Conservation (phyloP, 2,888 invertebrate species). For the Drosophila prostipennis region DNA sequence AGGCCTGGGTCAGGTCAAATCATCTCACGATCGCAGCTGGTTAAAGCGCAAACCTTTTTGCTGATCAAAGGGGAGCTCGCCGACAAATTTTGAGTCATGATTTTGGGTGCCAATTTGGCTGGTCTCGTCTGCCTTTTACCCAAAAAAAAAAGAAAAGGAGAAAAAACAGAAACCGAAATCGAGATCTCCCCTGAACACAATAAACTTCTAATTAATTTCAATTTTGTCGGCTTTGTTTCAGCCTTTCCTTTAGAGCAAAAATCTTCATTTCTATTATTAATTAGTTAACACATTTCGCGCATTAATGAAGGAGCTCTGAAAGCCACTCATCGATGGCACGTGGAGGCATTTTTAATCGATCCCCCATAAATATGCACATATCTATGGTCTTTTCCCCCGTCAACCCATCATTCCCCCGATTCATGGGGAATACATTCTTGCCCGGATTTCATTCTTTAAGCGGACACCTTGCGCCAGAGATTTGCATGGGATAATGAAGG, state of each 20-base stretch:
- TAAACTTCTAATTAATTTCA: slow-evolving; percentile 63
- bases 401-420: slow-evolving; percentile 7
- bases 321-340: slow-evolving; percentile 61
- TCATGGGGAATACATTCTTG: slow-evolving; percentile 42
- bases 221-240: slow-evolving; percentile 44
- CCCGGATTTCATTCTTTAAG: slow-evolving; percentile 38
- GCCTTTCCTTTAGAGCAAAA: slow-evolving; percentile 18
- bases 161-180: slow-evolving; percentile 8
- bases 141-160: not conserved
- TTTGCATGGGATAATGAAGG: slow-evolving; percentile 35
- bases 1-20: slow-evolving; percentile 32
- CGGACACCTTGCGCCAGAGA: slow-evolving; percentile 39
- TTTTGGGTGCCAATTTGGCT: slow-evolving; percentile 63
- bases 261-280: slow-evolving; percentile 65
- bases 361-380: slow-evolving; percentile 69
- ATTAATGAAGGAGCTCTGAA: slow-evolving; percentile 43
- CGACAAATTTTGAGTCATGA: slow-evolving; percentile 61
- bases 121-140: slow-evolving; percentile 25
- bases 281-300: slow-evolving; percentile 69
- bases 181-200: slow-evolving; percentile 51
- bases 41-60: slow-evolving; percentile 4
- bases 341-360: slow-evolving; percentile 54
- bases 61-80: slow-evolving; percentile 62
- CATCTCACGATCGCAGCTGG: slow-evolving; percentile 39
- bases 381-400: slow-evolving; percentile 23